Conservation (phyloP, 2,113 vertebrate species). For the Apodemus speciosus region DNA sequence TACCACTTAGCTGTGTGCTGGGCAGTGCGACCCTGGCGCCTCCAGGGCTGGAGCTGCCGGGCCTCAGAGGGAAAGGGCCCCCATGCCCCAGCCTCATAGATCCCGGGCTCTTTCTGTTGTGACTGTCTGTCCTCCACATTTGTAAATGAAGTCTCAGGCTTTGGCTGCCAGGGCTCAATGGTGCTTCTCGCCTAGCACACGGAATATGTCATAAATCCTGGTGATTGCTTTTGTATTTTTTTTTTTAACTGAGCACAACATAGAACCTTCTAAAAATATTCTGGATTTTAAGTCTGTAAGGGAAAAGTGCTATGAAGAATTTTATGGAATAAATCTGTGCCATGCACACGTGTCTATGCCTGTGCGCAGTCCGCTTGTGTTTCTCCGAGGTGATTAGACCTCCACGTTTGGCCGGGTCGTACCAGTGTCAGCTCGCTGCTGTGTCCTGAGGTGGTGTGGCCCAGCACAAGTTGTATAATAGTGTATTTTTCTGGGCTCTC, state of each 20-base stretch:
- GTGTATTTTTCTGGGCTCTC: not conserved
- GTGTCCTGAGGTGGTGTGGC: not conserved
- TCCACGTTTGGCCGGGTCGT: fast-evolving
- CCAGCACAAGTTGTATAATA: not conserved
- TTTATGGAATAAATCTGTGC: slow-evolving; percentile 63
- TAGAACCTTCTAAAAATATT: slow-evolving; percentile 57
- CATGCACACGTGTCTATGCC: fast-evolving
- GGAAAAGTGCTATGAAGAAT: slow-evolving; percentile 49
- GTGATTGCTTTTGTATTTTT: slow-evolving; percentile 55
- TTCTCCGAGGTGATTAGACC: not conserved
- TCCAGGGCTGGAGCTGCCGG: not conserved
- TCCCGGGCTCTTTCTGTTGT: no score
- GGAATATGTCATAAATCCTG: not conserved
- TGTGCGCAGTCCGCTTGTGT: fast-evolving
- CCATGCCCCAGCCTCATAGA: fast-evolving
- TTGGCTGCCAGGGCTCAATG: not conserved
- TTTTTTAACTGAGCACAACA: slow-evolving; percentile 56
- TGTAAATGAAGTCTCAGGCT: fast-evolving
- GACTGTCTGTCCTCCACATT: not conserved
- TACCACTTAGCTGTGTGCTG: not conserved
- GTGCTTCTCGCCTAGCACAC: not conserved
- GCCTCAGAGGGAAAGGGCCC: not conserved
- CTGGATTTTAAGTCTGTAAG: slow-evolving; percentile 62
- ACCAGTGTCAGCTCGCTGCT: not conserved
- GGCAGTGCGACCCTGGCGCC: fast-evolving